These are phyloP conservation scores for Nylanderia fulva DNA, from an alignment of 1,140 invertebrate genomes.

Conservation along the genomic window DNA sequence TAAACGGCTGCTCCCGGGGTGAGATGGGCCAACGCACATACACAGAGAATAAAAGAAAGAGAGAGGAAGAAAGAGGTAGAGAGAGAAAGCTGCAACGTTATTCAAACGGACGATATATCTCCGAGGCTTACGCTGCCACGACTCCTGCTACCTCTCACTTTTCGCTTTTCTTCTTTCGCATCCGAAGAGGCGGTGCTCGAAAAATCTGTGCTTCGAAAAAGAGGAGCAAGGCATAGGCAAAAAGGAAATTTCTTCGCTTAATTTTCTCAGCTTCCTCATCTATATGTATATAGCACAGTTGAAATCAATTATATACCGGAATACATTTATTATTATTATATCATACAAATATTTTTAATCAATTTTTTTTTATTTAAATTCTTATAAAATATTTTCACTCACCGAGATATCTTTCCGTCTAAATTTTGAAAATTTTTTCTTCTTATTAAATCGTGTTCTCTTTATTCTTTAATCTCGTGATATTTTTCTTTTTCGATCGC, in stretches of 20 bases:
- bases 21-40: conserved; percentile 62
- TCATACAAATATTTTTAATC: not conserved
- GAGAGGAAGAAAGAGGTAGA: not conserved
- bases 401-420: not conserved
- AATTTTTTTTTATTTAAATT: not conserved
- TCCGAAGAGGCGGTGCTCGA: conserved; percentile 41
- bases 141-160: conserved; percentile 66
- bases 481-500: conserved; percentile 4
- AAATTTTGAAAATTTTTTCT: not conserved
- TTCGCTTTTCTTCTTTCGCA: conserved; percentile 55
- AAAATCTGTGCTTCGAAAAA: conserved; percentile 21
- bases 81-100: conserved; percentile 77
- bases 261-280: not conserved
- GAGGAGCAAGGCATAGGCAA: conserved; percentile 8
- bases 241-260: not conserved
- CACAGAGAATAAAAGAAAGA: conserved; percentile 6
- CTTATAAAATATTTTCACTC: not conserved
- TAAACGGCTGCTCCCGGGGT: conserved; percentile 79
- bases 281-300: not conserved
- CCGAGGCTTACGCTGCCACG: conserved; percentile 81
- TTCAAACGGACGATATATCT: conserved; percentile 84
- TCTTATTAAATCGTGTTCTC: not conserved
- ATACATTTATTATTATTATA: not conserved
- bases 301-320: not conserved
- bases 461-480: not conserved